These are phyloP conservation scores for Morone saxatilis DNA, from an alignment of 2,113 vertebrate genomes.

Conservation along the genomic window DNA sequence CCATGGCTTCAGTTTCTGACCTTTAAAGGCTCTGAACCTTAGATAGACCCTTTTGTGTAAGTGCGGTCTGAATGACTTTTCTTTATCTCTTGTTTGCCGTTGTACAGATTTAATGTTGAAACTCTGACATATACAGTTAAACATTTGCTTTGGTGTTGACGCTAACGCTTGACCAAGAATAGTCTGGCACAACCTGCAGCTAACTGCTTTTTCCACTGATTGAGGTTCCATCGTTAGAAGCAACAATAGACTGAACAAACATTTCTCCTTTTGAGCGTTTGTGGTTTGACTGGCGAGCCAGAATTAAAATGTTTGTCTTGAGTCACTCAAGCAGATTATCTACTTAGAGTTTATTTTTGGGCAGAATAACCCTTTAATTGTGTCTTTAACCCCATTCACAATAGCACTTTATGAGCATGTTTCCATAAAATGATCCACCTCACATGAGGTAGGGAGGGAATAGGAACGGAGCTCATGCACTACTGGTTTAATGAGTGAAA, in stretches of 20 bases:
- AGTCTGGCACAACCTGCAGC: constrained; percentile 25
- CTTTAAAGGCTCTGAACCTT: constrained; percentile 67
- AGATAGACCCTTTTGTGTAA: constrained; percentile 12
- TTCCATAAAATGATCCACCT: constrained; percentile 71
- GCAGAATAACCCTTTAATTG: constrained; percentile 68
- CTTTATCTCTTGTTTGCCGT: constrained; percentile 43
- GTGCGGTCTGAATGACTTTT: constrained; percentile 15
- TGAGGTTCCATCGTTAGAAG: constrained; percentile 34
- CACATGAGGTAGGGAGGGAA: constrained; percentile 46
- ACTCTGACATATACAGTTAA: constrained; percentile 52
- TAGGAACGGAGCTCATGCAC: constrained; percentile 40
- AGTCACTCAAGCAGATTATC: constrained; percentile 62
- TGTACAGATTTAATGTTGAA: constrained; percentile 42
- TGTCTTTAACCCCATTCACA: constrained; percentile 64
- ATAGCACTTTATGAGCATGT: constrained; percentile 74
- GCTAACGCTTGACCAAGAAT: constrained; percentile 26
- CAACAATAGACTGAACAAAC: constrained; percentile 58
- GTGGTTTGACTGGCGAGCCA: constrained; percentile 53
- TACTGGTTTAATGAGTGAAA: constrained; percentile 70
- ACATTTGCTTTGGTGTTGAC: constrained; percentile 45
- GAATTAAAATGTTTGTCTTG: constrained; percentile 58
- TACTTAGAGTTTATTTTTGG: constrained; percentile 64
- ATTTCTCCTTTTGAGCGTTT: constrained; percentile 48
- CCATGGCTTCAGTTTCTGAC: constrained; percentile 41
- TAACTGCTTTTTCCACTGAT: constrained; percentile 63